Conservation (phyloP, 2,113 vertebrate genomes). For the Trogon surrucura region DNA sequence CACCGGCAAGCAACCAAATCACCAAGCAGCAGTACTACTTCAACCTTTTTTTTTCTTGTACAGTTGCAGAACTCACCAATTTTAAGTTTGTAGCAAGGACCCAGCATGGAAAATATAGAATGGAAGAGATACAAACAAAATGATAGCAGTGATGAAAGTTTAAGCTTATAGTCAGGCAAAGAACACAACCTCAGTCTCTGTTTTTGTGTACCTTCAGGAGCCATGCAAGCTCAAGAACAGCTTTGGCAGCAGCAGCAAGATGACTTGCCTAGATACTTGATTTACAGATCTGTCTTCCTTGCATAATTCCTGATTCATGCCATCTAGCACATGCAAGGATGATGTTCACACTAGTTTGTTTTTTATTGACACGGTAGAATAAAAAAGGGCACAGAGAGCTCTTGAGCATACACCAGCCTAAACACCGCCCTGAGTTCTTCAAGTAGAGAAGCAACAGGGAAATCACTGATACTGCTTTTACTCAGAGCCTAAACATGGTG, state of each 20-base stretch:
- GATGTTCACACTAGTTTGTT: not conserved
- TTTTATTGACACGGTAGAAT: slow-evolving; percentile 36
- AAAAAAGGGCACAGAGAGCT: slow-evolving; percentile 13
- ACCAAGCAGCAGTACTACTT: slow-evolving; percentile 70
- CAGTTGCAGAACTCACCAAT: slow-evolving; percentile 91
- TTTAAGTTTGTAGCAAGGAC: slow-evolving; percentile 92
- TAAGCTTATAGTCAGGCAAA: slow-evolving; percentile 78
- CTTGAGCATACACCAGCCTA: not conserved
- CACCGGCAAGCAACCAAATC: slow-evolving; percentile 76
- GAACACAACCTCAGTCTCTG: slow-evolving; percentile 52
- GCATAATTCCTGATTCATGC: slow-evolving; percentile 30
- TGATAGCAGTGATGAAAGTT: slow-evolving; percentile 81
- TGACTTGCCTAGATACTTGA: not conserved
- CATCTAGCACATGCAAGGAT: slow-evolving; percentile 69
- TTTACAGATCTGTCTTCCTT: slow-evolving; percentile 21
- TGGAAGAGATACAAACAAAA: slow-evolving; percentile 84
- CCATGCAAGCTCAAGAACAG: slow-evolving; percentile 72
- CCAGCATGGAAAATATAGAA: slow-evolving; percentile 87
- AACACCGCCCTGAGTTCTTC: not conserved
- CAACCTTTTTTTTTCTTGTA: slow-evolving; percentile 61
- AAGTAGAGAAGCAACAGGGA: not conserved
- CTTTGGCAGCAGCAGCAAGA: slow-evolving; percentile 70
- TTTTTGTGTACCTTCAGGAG: slow-evolving; percentile 49
- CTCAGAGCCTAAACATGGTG: not conserved
- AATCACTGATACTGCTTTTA: not conserved